Base-by-base conservation (phyloP, 2,797 vertebrate genomes). In the Sebastes itinus region DNA sequence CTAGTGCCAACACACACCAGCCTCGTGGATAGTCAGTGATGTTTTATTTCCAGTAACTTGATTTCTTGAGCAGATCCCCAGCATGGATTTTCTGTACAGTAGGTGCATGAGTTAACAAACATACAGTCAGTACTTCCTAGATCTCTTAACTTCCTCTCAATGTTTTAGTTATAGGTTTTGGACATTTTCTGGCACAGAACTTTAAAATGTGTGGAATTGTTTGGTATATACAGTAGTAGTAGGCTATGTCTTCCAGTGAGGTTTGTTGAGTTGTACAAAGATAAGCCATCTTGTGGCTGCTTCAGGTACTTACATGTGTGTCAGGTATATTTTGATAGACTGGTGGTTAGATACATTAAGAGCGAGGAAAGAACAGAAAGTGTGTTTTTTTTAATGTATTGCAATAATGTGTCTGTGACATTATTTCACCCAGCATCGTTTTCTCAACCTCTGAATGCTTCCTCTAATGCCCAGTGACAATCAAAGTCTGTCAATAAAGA, bases 401-500 rank as follows among this genome's bases (percentile, higher is more conserved):
- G 80, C 72, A 84, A 74, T 88, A 78, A 72, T 73, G 66, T 84
- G 1, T 59, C 12, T 88, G 63, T 87, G 68, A 87, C 66, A 71
- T 23, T 18, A 62, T 78, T 68, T 52, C 23, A 54, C 56, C 60
- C 64, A 66, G 10, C 25, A 49, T 73, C 35, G 56, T 74, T 84
- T 74, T 75, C 20, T 81, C 52, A 72, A 3, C 16, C 42, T 33
- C 71, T 75, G 68, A 87, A 86, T 82, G 69, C 83, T 85, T 90
- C 77, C 75, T 90, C 58, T 35, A 66, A 87, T 86, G 86, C 90
- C 87, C 64, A 73, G 72, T 85, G 93, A 94, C 93, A 94, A 95
- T 94, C 93, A 92, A 75, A 75, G 32, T 85, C 72, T 90, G 56
- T 87, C 58, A 95, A 93, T 94, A 93, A 93, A 93, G 79, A 87